Percentiles rank a stretch among this genome's conserved stretches.
phyloP scores from a whole-genome alignment of 2,113 vertebrate genomes.

The Butorides virescens region DNA sequence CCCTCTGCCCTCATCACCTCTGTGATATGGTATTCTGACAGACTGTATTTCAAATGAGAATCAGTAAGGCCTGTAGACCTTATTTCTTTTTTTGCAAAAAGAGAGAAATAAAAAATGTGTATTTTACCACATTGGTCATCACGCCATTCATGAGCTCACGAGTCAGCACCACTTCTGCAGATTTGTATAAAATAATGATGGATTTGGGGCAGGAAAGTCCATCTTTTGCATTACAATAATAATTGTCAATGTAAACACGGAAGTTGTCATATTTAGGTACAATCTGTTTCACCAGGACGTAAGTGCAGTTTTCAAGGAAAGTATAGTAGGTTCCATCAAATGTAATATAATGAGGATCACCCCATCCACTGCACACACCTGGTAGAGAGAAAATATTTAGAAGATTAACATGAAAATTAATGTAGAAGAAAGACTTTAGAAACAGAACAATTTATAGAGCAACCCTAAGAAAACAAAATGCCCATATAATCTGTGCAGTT shows the following conservation, averaged over 20 bases:
- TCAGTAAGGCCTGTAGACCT: neutral
- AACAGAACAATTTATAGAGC: neutral
- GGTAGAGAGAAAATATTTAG: neutral
- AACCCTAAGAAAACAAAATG: neutral
- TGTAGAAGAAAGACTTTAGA: neutral
- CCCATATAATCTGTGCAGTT: neutral
- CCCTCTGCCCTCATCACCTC: neutral
- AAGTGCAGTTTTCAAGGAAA: constrained; percentile 86
- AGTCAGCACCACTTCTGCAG: constrained; percentile 72
- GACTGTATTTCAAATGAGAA: neutral
- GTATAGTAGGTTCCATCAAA: constrained; percentile 86
- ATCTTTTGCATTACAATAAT: constrained; percentile 69
- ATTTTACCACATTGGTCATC: constrained; percentile 78
- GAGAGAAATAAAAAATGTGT: neutral
- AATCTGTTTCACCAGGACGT: constrained; percentile 87
- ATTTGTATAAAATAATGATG: constrained; percentile 77
- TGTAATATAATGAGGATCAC: constrained; percentile 82
- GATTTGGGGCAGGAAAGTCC: constrained; percentile 77
- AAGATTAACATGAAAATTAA: neutral
- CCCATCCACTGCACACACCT: constrained; percentile 89
- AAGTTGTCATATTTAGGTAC: constrained; percentile 74
- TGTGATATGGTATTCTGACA: neutral
- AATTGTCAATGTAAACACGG: constrained; percentile 78
- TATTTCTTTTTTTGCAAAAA: neutral
- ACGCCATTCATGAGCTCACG: constrained; percentile 37